phyloP scores from a whole-genome alignment of 2,888 invertebrate species.

The Scaptodrosophila latifasciaeformis region DNA sequence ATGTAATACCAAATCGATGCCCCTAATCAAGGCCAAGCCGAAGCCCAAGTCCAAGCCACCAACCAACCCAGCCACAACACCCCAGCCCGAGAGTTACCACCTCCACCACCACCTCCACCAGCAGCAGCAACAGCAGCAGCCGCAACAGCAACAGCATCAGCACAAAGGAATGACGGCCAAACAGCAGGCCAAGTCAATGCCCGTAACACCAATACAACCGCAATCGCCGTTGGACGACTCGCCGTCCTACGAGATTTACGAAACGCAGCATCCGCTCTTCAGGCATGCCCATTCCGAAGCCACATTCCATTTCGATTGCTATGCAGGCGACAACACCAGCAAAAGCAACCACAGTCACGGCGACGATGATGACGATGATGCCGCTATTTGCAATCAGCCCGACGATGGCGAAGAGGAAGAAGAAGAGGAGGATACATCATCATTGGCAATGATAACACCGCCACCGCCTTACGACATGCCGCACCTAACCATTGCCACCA shows the following conservation, averaged over 20 bases:
- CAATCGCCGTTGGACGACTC: conserved; percentile 60
- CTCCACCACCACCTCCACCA: conserved; percentile 6
- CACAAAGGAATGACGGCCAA: conserved; percentile 19
- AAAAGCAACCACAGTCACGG: no score
- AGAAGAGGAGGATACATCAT: conserved; percentile 58
- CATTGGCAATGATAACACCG: conserved; percentile 72
- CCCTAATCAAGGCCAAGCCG: conserved; percentile 70
- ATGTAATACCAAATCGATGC: conserved; percentile 76
- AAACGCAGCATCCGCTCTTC: conserved; percentile 24
- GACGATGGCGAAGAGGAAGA: conserved; percentile 34
- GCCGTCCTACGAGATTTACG: conserved; percentile 57
- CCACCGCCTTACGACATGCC: conserved; percentile 71
- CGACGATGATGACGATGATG: conserved; percentile 27
- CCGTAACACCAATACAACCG: conserved; percentile 60
- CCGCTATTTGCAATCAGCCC: conserved; percentile 9
- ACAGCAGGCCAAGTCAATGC: conserved; percentile 59
- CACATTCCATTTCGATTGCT: conserved; percentile 32
- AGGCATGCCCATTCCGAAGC: conserved; percentile 41
- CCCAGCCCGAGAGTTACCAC: conserved; percentile 16
- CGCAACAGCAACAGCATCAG: conserved; percentile 22
- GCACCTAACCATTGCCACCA: conserved; percentile 22
- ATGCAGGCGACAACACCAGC: conserved; percentile 15
- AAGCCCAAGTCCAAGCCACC: conserved; percentile 38
- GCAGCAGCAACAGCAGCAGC: conserved; percentile 21
- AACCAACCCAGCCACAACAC: conserved; percentile 17